Evolutionary conservation across 37 sponge, comb jelly and placozoan species (phyloP), one percentile per base, ranked within the genome.

Genomic region (Halisarca cf. caerulea): DNA sequence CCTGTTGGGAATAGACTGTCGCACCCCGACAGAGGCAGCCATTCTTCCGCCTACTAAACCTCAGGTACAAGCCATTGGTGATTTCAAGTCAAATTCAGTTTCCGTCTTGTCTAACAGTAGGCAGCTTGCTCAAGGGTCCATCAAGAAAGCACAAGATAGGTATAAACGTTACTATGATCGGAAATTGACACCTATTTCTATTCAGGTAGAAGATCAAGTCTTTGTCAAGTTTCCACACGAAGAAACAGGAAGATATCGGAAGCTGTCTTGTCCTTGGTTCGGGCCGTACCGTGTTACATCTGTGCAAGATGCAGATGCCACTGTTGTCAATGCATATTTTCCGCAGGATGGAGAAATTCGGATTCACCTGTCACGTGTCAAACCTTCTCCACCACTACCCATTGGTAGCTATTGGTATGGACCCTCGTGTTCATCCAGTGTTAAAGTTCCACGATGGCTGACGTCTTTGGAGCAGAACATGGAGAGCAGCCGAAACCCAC

Each of bases 371-470:
- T 72, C 69, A 5, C 18, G 83, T 28, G 84, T 84, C 24, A 83
- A 78, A 39, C 64, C 84, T n/a, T 88, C 78, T 24, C 89, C 89
- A 3, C 30, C 57, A n/a, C 78, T 89, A 21, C 85, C 85, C 27
- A 62, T 69, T 51, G 85, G 89, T 0, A 79, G 47, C 66, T 88
- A 77, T 62, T 88, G 89, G 89, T 88, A 88, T 42, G 80, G 80
- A 36, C 8, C 53, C 0, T 47, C 41, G 35, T 54, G 33, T 33
- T 32, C 23, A 1, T n/a, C 24, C 6, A 61, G 42, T 14, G 72
- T 53, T 25, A 66, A 57, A 3, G 68, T 66, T 14, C 72, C 83
- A 23, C 23, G 38, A 51, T 80, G 81, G 58, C 7, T 80, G 24
- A 35, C 81, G n/a, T 25, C 24, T 24, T 14, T 80, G 6, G 51